A percentile compares a stretch with the other conserved stretches of the same genome.
These are phyloP conservation scores for Poeciliopsis turrubarensis DNA, from an alignment of 2,113 vertebrate species.

Conservation along the genomic window DNA sequence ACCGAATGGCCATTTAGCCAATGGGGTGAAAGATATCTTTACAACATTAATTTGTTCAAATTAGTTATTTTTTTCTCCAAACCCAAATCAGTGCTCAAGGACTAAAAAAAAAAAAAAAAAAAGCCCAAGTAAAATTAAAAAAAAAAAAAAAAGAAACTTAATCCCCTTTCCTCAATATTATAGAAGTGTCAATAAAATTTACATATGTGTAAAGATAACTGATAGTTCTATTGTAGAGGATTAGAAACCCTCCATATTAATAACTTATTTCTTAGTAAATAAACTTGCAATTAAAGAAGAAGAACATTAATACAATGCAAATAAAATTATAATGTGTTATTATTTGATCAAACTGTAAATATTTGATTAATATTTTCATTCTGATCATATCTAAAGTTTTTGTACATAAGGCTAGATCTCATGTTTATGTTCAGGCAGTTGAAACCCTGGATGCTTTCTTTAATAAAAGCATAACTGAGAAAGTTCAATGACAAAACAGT, in stretches of 20 bases:
- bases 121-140: neutral
- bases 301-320: neutral
- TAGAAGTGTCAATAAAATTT: neutral
- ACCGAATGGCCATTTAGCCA: slow-evolving; percentile 78
- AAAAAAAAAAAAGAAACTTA: neutral
- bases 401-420: too few relatives aligned
- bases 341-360: neutral
- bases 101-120: slow-evolving; percentile 9
- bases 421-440: neutral
- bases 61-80: slow-evolving; percentile 64
- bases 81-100: slow-evolving; percentile 23
- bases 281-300: too few relatives aligned
- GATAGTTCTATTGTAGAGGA: neutral
- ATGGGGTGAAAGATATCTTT: slow-evolving; percentile 76
- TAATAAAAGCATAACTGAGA: too few relatives aligned
- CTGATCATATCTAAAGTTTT: neutral
- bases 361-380: neutral
- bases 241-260: neutral
- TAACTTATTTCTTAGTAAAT: too few relatives aligned
- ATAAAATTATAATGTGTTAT: neutral
- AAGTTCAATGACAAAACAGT: too few relatives aligned
- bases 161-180: neutral
- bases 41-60: slow-evolving; percentile 72
- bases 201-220: neutral
- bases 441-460: neutral